Base-by-base conservation (phyloP, 2,797 vertebrate genomes). In the Sebastes flavidus region DNA sequence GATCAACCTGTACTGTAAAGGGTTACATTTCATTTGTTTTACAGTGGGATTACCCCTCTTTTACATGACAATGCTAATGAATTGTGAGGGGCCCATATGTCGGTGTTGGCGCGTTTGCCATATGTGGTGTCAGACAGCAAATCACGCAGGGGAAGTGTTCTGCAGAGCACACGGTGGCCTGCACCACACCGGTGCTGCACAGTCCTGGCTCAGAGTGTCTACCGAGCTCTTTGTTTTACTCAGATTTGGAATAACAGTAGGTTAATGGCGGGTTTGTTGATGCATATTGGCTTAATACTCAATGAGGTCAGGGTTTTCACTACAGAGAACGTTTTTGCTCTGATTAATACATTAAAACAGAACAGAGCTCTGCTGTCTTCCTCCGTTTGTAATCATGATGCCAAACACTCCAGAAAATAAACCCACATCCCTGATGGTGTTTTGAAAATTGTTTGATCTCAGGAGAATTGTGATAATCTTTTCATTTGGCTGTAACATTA, bases 21-120 rank as follows among this genome's bases (percentile, higher is more conserved):
- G 77, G 78, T 46, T 79, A 54, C 82, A 74, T 90, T 89, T 86
- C 67, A 84, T 91, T 88, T 92, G 88, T 89, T 92, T 93, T 93
- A 92, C 84, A 76, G 88, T 74, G 83, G 77, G 77, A 81, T 90
- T 83, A 63, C 65, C 85, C 85, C 88, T 90, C 84, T 54, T 94
- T 94, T 88, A 83, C 92, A 89, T 91, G 89, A 91, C 89, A 91
- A 90, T 88, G 89, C 86, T 90, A 88, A 91, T 93, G 91, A 94
- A 88, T 91, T 89, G 91, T 74, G 83, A 83, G 91, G 65, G 80
- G 65, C 69, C 87, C 90, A 90, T 91, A 91, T 93, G 91, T 87
- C 78, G 24, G 38, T n/a, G 77, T 72, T 87, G 88, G 84, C 54
- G 20, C 85, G 6, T 85, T 82, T 9, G 87, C 90, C 92, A 93